Evolutionary conservation across 2,888 invertebrate species (phyloP).

Genomic region (Diaprepes abbreviatus): DNA sequence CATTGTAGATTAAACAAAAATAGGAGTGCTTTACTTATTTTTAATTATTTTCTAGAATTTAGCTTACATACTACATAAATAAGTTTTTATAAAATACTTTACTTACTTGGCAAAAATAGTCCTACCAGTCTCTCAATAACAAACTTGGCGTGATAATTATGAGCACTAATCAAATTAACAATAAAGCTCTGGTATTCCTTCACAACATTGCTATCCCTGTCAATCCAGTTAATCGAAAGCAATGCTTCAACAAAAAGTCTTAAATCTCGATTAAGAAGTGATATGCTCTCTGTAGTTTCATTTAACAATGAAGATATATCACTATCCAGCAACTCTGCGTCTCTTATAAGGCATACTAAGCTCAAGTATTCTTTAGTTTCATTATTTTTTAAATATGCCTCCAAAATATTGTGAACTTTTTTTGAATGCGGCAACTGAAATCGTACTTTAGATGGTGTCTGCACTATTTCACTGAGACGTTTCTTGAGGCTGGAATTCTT

Average conservation of each 20-base stretch:
- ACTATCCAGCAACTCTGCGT: conserved; percentile 70
- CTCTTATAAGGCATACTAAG: conserved; percentile 69
- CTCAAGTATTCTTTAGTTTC: conserved; percentile 69
- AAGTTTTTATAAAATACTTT: not conserved
- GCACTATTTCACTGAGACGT: conserved; percentile 52
- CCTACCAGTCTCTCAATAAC: conserved; percentile 74
- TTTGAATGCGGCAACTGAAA: conserved; percentile 69
- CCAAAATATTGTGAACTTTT: conserved; percentile 68
- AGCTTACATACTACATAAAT: too few relatives aligned
- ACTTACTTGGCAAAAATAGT: conserved; percentile 73
- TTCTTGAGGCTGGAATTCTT: conserved; percentile 53
- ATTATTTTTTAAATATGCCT: conserved; percentile 65
- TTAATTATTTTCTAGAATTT: too few relatives aligned
- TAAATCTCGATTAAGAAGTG: conserved; percentile 72
- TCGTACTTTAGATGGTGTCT: conserved; percentile 60
- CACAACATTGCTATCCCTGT: conserved; percentile 68
- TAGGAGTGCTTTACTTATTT: too few relatives aligned
- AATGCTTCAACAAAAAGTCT: conserved; percentile 74
- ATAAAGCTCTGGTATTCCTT: conserved; percentile 75
- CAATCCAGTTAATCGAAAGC: conserved; percentile 73
- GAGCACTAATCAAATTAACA: conserved; percentile 77
- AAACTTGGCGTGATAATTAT: conserved; percentile 75
- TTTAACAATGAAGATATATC: conserved; percentile 72
- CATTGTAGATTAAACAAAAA: too few relatives aligned
- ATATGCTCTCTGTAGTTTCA: conserved; percentile 72